Evolutionary conservation across 2,113 vertebrate species (phyloP), one percentile per base, ranked within the genome.

Genomic region (Siniperca chuatsi): DNA sequence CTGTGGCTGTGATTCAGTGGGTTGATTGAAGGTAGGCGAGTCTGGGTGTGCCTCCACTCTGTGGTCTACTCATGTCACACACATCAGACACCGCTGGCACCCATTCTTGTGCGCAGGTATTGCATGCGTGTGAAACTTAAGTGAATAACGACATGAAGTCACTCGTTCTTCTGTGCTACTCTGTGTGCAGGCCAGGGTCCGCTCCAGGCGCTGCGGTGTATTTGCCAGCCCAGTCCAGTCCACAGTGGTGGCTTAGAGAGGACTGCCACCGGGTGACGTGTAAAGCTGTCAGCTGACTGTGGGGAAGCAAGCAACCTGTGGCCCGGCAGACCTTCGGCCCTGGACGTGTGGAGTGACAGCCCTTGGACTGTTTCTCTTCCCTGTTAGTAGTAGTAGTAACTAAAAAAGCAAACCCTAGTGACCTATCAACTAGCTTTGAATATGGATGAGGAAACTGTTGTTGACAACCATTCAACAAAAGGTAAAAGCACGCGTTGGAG

Each of bases 401-500:
- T 8, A 40, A 40, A 35, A 25, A 64, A 66, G 33, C 46, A 25
- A 67, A 72, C 1, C 40, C 9, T 33, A 1, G 50, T n/a, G 58
- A 0, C 65, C 66, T 10, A 6, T 60, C 42, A 57, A 23, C 1
- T 1, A 8, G 10, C 50, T 78, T 55, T 57, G 37, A 75, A 83
- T 54, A 67, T 46, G 25, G 4, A 83, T 13, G 0, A 64, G 52
- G 74, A 20, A 46, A 72, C 37, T 78, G 46, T 12, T 35, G 46
- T 16, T 6, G 37, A 52, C 2, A 71, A 10, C 46, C 21, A 25
- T 3, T 54, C 5, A 81, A 88, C 57, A 86, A 87, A 83, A 71
- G 69, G 6, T 7, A n/a, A 74, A 18, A 78, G 11, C 65, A 75
- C n/a, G 60, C 68, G 35, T 46, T 33, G 8, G 50, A 58, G 86